Conservation (phyloP, 2,797 vertebrate species). For the Lophius americanus region DNA sequence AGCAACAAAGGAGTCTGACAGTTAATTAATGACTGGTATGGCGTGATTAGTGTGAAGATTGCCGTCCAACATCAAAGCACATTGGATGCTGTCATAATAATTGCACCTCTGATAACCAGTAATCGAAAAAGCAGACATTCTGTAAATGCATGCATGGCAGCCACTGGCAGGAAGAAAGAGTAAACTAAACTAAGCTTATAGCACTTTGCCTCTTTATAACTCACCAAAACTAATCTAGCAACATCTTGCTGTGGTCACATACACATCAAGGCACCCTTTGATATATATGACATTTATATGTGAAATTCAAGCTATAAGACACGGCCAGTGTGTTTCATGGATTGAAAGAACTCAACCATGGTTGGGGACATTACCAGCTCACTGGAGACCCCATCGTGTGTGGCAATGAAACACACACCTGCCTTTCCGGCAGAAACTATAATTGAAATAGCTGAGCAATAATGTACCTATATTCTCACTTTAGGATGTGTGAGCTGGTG, state of each 20-base stretch:
- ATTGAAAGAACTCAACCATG: constrained; percentile 15
- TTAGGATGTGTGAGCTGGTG: no score
- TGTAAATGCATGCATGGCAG: constrained; percentile 55
- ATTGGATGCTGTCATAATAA: constrained; percentile 75
- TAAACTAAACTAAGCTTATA: constrained; percentile 16
- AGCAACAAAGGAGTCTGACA: constrained; percentile 78
- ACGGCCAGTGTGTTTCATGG: constrained; percentile 5
- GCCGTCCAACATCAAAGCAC: constrained; percentile 77
- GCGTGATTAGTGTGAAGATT: constrained; percentile 82
- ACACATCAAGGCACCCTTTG: constrained; percentile 13
- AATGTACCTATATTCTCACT: no score
- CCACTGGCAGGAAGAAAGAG: constrained; percentile 17
- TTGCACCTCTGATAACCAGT: constrained; percentile 72
- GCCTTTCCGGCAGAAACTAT: background rate
- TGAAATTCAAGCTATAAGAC: constrained; percentile 31
- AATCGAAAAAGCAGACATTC: constrained; percentile 74
- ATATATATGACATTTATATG: constrained; percentile 37
- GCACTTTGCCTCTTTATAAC: constrained; percentile 34
- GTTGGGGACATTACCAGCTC: background rate
- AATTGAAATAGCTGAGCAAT: constrained; percentile 9
- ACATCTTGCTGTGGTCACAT: constrained; percentile 7
- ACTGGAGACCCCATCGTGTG: no score
- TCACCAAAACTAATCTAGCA: constrained; percentile 37
- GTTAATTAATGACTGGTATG: constrained; percentile 84
- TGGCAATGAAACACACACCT: constrained; percentile 1